Evolutionary conservation across 2,113 vertebrate genomes (phyloP).

Genomic region (Podarcis muralis): DNA sequence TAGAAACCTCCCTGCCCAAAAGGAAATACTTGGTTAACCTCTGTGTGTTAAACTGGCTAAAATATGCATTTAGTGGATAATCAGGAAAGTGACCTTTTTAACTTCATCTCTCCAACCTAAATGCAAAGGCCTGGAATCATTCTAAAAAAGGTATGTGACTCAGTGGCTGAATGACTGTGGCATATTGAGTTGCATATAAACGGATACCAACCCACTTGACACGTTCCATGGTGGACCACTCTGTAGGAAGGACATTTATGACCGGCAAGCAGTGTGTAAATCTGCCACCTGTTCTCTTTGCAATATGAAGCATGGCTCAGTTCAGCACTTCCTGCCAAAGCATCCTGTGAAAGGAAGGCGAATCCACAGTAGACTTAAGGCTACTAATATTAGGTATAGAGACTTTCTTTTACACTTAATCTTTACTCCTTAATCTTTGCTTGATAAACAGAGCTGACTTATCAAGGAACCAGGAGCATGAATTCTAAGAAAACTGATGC

Average conservation of each 20-base stretch:
- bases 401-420: background rate
- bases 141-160: background rate
- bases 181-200: constrained; percentile 11
- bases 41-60: background rate
- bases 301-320: background rate
- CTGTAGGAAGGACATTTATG: constrained; percentile 5
- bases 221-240: background rate
- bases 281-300: background rate
- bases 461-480: background rate
- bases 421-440: background rate
- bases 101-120: background rate
- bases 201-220: background rate
- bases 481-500: background rate
- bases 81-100: background rate
- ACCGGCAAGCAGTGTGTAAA: background rate
- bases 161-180: background rate
- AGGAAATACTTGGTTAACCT: constrained; percentile 13
- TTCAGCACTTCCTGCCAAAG: background rate
- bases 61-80: background rate
- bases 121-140: background rate
- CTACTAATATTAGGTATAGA: background rate
- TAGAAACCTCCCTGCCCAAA: background rate
- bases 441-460: background rate
- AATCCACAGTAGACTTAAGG: background rate
- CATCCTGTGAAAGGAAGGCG: constrained; percentile 1